Base-by-base conservation (phyloP, 2,113 vertebrate species). In the Archocentrus centrarchus region DNA sequence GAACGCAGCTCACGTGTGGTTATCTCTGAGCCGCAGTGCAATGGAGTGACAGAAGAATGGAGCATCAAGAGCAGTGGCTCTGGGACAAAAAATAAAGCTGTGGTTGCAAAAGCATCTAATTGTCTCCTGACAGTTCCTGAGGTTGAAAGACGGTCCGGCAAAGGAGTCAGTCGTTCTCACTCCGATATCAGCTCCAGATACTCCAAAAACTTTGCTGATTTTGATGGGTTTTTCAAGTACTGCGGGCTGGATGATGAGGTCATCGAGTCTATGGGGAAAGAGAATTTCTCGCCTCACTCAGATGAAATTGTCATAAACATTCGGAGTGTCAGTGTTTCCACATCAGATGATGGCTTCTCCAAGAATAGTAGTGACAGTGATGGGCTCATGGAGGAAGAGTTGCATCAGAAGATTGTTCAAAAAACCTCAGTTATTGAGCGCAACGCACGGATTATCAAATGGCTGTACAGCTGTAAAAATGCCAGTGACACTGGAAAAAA, bases 381-480 rank as follows among this genome's bases (percentile, higher is more conserved):
- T 0, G 96, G 97, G 13, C 93, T 97, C n/a, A 94, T 95, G 90
- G 96, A 97, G 81, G 97, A 97, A 0, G 96, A 96, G 13, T 91
- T 98, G 22, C 84, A 88, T 0, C 95, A 96, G 81, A 97, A 96
- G 63, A 92, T 93, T 39, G 88, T 89, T 35, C 94, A 96, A 78
- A 95, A 93, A 73, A 96, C 97, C 0, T 99, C 98, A 0, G 97
- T 99, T 2, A 90, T 99, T 0, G 98, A 99, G 91, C 97, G 98
- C 87, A 99, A 99, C 3, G 98, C 98, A n/a, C 96, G 98, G 64
- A 97, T 99, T 77, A 99, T 99, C 94, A 98, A 98, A 68, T 99
- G 98, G 98, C 88, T 99, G 82, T 99, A 98, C 95, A 97, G 96
- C 7, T 99, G 98, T 91, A 97, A 93, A 92, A 97, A 97, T 80